phyloP scores from a whole-genome alignment of 35 echinoderm and acorn worm species.

The Eucidaris tribuloides region DNA sequence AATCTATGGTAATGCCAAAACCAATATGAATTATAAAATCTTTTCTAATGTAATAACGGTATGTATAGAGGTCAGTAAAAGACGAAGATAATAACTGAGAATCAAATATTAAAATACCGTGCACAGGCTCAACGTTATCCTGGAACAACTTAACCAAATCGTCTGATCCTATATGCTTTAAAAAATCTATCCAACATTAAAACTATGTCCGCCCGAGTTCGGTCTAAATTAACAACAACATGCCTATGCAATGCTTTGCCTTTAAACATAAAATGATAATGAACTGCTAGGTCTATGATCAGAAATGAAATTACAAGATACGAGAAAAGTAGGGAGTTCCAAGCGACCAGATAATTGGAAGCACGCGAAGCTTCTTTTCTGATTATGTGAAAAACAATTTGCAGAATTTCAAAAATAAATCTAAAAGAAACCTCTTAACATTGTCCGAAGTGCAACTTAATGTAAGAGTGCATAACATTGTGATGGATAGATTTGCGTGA shows the following conservation, averaged over 20 bases:
- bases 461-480: constrained; percentile 10
- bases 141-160: constrained; percentile 15
- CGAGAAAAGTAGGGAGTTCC: constrained; percentile 7
- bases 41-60: constrained; percentile 5
- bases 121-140: constrained; percentile 1
- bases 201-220: constrained; percentile 14
- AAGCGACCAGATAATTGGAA: too few species aligned
- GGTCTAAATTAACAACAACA: constrained; percentile 8
- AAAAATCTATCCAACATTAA: constrained; percentile 14
- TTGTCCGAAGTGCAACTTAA: constrained; percentile 25
- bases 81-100: not conserved
- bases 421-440: constrained; percentile 21
- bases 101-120: constrained; percentile 7
- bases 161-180: not conserved
- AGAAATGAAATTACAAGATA: constrained; percentile 1
- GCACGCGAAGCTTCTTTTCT: constrained; percentile 5
- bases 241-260: constrained; percentile 3
- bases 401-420: not conserved
- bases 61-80: not conserved
- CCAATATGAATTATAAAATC: constrained; percentile 20
- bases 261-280: constrained; percentile 29
- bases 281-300: not conserved
- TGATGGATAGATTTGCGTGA: constrained; percentile 10
- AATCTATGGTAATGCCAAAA: not conserved
- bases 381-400: constrained; percentile 19